These are phyloP conservation scores for Arctia plantaginis DNA, from an alignment of 2,888 invertebrate genomes.

Conservation along the genomic window DNA sequence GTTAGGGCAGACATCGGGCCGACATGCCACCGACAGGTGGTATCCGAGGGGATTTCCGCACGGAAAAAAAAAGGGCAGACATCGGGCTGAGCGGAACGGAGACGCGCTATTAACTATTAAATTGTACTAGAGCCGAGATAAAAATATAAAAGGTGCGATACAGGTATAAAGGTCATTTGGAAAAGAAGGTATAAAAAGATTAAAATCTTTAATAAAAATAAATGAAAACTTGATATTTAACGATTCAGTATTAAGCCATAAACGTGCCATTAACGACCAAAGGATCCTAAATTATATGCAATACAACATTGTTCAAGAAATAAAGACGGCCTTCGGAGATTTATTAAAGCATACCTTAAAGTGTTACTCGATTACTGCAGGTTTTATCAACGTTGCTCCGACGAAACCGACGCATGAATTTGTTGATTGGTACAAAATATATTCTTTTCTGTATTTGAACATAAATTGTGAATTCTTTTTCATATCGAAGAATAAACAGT, in stretches of 20 bases:
- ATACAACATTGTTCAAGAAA: slow-evolving; percentile 22
- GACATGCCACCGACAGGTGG: too few species aligned
- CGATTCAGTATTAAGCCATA: slow-evolving; percentile 32
- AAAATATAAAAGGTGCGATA: not conserved
- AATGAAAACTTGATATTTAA: slow-evolving; percentile 17
- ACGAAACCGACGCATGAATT: not conserved
- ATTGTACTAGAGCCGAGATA: not conserved
- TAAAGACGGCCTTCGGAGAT: slow-evolving; percentile 16
- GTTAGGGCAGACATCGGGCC: not conserved
- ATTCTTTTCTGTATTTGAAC: slow-evolving; percentile 5
- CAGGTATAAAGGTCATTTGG: not conserved
- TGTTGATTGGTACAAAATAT: slow-evolving; percentile 18
- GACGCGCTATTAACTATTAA: not conserved
- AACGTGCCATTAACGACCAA: slow-evolving; percentile 21
- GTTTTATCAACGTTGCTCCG: slow-evolving; percentile 18
- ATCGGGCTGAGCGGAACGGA: too few species aligned
- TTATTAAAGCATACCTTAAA: slow-evolving; percentile 20
- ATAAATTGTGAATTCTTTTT: not conserved
- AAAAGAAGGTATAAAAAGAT: slow-evolving; percentile 18
- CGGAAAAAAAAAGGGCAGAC: too few species aligned
- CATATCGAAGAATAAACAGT: not conserved
- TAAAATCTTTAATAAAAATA: slow-evolving; percentile 8
- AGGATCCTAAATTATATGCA: slow-evolving; percentile 28
- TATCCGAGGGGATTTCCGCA: too few species aligned
- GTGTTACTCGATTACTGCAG: not conserved